phyloP scores from a whole-genome alignment of 2,888 invertebrate genomes.

The Rotaria sp. region DNA sequence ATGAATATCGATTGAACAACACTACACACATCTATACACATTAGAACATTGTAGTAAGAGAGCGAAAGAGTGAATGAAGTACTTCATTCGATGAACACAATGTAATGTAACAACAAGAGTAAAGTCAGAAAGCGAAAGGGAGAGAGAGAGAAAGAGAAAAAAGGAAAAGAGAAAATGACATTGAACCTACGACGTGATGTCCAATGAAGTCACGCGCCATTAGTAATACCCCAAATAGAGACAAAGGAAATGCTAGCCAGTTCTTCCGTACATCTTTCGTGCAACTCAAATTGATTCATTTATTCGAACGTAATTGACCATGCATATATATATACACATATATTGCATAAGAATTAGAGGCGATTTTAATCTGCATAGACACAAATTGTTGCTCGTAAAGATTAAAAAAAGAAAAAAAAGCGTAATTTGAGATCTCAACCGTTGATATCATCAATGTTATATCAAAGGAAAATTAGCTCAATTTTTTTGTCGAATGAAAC shows the following conservation, averaged over 20 bases:
- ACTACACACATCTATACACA: neutral
- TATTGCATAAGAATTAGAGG: constrained; percentile 1
- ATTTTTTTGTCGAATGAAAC: neutral
- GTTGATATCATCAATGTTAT: neutral
- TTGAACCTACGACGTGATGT: constrained; percentile 5
- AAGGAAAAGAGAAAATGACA: neutral
- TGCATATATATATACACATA: neutral
- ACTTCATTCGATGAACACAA: neutral
- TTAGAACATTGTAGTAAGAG: neutral
- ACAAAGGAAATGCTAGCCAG: neutral
- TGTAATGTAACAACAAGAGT: neutral
- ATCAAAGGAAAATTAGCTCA: constrained; percentile 15
- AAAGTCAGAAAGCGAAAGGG: neutral
- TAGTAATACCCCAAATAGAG: neutral
- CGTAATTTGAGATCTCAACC: neutral
- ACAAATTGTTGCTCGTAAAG: neutral
- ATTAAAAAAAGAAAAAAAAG: neutral
- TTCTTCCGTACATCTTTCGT: neutral
- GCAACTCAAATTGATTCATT: neutral
- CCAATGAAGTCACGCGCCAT: neutral
- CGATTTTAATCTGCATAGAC: neutral
- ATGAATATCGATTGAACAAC: neutral
- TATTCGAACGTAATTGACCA: constrained; percentile 5
- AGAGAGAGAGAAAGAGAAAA: neutral
- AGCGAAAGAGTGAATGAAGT: neutral